Evolutionary conservation across 1,140 invertebrate genomes (phyloP), one percentile per base, ranked within the genome.

Genomic region (Zaprionus capensis): DNA sequence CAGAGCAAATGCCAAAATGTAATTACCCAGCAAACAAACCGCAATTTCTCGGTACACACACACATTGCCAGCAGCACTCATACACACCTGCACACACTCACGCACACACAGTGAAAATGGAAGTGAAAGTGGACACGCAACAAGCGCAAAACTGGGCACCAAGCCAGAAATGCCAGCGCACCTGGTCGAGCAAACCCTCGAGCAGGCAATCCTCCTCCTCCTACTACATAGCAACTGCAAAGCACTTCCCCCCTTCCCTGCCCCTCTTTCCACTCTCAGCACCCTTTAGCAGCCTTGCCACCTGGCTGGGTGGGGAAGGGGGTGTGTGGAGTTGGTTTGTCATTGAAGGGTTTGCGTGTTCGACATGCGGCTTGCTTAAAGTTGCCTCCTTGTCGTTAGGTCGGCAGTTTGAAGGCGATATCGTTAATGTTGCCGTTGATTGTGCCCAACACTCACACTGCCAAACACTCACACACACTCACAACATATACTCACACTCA

Each of bases 61-160:
- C 75, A 68, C 22, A 46, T 26, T 26, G 44, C 34, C 55, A 75
- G 31, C 31, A 34, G 31, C 80, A 75, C 26, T 38, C 59, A 53
- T n/a, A 67, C 31, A 46, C 36, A 72, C 24, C 5, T 41, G 6
- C 2, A 72, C 67, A 71, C 26, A 26, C 41, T 51, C n/a, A 66
- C 11, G 22, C 31, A 36, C 46, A 22, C 26, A 44, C 28, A 62
- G 76, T 83, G 41, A 17, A 83, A 85, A 82, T 90, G 85, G 73
- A 90, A 90, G 85, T 90, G 85, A 90, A 90, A 90, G 85, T 90
- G 85, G 81, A 90, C 85, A 90, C 85, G 85, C 85, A 90, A 90
- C 85, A 90, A 90, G 85, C 41, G 41, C 85, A 81, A 80, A 81
- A 77, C 68, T 68, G 58, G 76, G 71, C 63, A 70, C 64, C 34